These are phyloP conservation scores for Oncopeltus fasciatus DNA, from an alignment of 1,140 invertebrate genomes.

Conservation along the genomic window DNA sequence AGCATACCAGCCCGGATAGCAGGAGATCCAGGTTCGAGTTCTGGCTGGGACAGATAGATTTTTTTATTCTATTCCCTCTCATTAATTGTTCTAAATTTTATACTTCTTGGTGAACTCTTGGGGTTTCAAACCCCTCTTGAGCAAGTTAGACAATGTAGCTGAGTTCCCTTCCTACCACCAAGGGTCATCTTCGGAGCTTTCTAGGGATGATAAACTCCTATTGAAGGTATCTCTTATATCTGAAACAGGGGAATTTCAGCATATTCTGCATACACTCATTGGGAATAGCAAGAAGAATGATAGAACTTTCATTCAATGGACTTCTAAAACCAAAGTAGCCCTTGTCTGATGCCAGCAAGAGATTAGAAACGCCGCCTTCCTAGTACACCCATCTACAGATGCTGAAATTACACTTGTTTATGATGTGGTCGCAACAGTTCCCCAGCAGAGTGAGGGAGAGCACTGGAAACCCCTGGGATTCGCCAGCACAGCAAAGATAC, in stretches of 20 bases:
- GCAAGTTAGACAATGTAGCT: constrained; percentile 8
- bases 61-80: too few species aligned
- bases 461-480: constrained; percentile 28
- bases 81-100: too few species aligned
- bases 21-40: too few species aligned
- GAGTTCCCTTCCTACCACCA: constrained; percentile 8
- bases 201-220: constrained; percentile 33
- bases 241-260: constrained; percentile 24
- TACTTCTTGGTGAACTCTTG: constrained; percentile 21
- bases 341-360: constrained; percentile 30
- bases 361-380: constrained; percentile 22
- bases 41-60: too few species aligned
- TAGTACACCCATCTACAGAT: constrained; percentile 17
- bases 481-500: constrained; percentile 21
- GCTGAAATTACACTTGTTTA: constrained; percentile 11
- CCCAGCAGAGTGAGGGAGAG: constrained; percentile 17
- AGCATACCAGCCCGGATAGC: too few species aligned
- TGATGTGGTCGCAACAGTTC: constrained; percentile 21
- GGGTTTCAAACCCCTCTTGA: constrained; percentile 4
- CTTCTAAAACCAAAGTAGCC: constrained; percentile 23
- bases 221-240: constrained; percentile 25
- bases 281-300: constrained; percentile 25
- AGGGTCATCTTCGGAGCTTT: constrained; percentile 26
- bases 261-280: constrained; percentile 21
- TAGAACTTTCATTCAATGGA: constrained; percentile 12